A percentile compares a stretch with the other conserved stretches of the same genome.
Conservation (phyloP, 2,113 vertebrate genomes). For the Spilogale gracilis region DNA sequence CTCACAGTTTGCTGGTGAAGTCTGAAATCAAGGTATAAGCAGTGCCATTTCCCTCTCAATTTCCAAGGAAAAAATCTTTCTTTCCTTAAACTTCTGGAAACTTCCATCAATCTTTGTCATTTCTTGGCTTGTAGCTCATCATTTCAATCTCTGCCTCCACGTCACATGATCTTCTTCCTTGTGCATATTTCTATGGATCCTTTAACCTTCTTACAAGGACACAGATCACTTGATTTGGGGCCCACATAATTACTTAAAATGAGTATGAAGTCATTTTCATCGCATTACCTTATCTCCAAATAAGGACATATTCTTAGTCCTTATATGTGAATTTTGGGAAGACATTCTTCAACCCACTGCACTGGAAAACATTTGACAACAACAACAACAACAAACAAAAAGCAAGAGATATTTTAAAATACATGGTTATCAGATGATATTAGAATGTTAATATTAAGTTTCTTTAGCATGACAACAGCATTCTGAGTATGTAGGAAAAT, state of each 20-base stretch:
- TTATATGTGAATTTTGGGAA: neutral
- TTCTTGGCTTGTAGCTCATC: neutral
- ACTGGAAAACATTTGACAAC: neutral
- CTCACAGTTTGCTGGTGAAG: neutral
- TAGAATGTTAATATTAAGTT: neutral
- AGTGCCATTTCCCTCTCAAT: neutral
- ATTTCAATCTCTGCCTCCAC: neutral
- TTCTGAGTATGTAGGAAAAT: neutral
- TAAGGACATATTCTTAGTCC: neutral
- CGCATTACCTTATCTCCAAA: neutral
- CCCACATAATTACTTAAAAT: neutral
- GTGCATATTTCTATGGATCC: neutral
- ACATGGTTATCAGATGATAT: neutral
- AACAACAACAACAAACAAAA: neutral
- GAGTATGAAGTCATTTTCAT: neutral
- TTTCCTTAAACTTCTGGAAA: neutral
- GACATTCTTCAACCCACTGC: neutral
- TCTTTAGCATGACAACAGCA: neutral
- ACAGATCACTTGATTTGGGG: neutral
- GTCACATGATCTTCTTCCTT: neutral
- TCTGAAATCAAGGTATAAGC: neutral
- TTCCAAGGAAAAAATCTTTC: fast-evolving
- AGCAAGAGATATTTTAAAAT: neutral
- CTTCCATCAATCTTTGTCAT: neutral
- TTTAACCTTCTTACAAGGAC: neutral